Evolutionary conservation across 2,888 invertebrate species (phyloP).

Genomic region (Mayetiola destructor): DNA sequence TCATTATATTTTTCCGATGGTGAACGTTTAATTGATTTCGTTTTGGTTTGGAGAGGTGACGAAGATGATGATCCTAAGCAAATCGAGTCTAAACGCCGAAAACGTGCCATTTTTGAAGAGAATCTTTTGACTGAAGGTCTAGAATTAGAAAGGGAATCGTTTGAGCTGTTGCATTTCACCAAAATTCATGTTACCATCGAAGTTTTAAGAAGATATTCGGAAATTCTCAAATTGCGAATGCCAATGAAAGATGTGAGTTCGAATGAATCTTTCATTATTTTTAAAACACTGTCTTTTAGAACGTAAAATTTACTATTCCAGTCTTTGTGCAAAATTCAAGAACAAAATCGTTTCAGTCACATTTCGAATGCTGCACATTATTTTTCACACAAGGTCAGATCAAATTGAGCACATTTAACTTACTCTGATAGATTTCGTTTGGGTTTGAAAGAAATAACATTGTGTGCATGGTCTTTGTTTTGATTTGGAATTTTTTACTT

Average conservation of each 20-base stretch:
- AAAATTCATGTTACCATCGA: constrained; percentile 76
- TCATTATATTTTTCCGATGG: constrained; percentile 57
- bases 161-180: constrained; percentile 60
- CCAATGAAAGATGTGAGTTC: constrained; percentile 74
- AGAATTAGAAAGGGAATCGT: constrained; percentile 53
- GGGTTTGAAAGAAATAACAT: constrained; percentile 37
- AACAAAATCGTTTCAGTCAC: constrained; percentile 45
- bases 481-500: not conserved
- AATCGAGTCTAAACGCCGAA: constrained; percentile 32
- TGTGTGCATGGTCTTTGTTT: not conserved
- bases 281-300: too few relatives aligned
- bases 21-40: constrained; percentile 58
- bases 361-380: constrained; percentile 51
- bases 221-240: constrained; percentile 81
- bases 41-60: constrained; percentile 57
- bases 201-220: constrained; percentile 74
- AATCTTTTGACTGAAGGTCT: constrained; percentile 61
- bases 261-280: constrained; percentile 15
- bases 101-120: constrained; percentile 49
- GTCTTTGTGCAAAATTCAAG: constrained; percentile 47
- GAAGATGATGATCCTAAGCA: constrained; percentile 39
- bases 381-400: constrained; percentile 47
- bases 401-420: too few relatives aligned
- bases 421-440: constrained; percentile 38
- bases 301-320: constrained; percentile 28